A percentile compares a stretch with the other conserved stretches of the same genome.
Conservation (phyloP, 1,140 invertebrate genomes). For the Drosophila lacteicornis region DNA sequence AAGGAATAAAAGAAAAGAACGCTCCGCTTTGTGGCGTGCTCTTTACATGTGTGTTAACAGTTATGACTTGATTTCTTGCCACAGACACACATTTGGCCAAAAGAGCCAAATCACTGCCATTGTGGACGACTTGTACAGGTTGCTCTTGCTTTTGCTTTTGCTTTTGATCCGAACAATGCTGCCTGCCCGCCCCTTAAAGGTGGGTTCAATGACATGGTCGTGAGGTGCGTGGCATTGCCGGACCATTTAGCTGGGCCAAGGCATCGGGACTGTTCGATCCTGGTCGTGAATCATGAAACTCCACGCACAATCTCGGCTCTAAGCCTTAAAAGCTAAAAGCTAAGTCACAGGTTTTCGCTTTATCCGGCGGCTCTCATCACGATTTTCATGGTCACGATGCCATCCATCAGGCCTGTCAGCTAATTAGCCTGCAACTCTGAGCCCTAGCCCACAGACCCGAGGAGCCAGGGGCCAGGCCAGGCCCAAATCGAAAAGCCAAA, state of each 20-base stretch:
- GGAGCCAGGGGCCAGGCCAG: background rate
- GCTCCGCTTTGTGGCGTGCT: constrained; percentile 38
- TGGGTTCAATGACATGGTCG: constrained; percentile 45
- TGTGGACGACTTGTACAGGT: constrained; percentile 52
- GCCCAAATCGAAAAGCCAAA: constrained; percentile 55
- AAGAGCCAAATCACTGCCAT: constrained; percentile 71
- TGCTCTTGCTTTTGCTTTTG: constrained; percentile 50
- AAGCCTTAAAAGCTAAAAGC: background rate
- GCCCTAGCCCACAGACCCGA: constrained; percentile 7
- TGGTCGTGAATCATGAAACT: constrained; percentile 43
- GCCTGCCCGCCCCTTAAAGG: constrained; percentile 12
- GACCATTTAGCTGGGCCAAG: constrained; percentile 21
- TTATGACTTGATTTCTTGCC: constrained; percentile 77
- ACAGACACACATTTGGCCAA: constrained; percentile 48
- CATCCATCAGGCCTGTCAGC: constrained; percentile 40
- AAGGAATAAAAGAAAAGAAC: constrained; percentile 19
- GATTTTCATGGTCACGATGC: constrained; percentile 69
- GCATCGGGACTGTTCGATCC: constrained; percentile 22
- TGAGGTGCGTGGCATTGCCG: constrained; percentile 23
- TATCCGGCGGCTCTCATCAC: constrained; percentile 43
- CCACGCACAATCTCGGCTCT: constrained; percentile 32
- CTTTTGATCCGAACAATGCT: constrained; percentile 44
- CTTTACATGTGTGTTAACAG: constrained; percentile 60
- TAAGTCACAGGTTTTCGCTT: constrained; percentile 3
- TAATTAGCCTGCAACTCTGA: constrained; percentile 36